Base-by-base conservation (phyloP, 2,797 vertebrate genomes). In the Bradypodion pumilum region DNA sequence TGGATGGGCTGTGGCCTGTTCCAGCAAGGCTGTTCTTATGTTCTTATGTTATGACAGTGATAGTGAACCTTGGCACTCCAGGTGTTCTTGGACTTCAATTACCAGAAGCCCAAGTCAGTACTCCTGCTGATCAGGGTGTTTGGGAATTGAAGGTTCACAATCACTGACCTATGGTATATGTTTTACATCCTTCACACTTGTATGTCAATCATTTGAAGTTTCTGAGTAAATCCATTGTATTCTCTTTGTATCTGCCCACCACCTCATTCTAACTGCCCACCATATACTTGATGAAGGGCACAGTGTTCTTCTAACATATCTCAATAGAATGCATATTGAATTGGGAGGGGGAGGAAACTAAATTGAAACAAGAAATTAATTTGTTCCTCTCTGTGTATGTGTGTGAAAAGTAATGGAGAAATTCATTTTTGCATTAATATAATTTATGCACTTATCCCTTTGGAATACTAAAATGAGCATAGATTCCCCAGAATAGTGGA, bases 371-470 rank as follows among this genome's bases (percentile, higher is more conserved):
- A 92, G 3, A 78, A 91, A 81, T 82, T 1, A 85, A 62, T 86
- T 85, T 0, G 19, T 86, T 90, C 37, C 19, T 23, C 23, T 85
- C 89, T 82, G 21, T 70, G 35, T 75, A 32, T 27, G 1, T 75
- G 25, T 75, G 63, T n/a, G 79, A 80, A 59, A 73, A 82, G 25
- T 49, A 44, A 91, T 82, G 23, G 13, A 74, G 46, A 74, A 12
- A 72, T 74, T 85, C 65, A 81, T 82, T 85, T 85, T 75, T 70
- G 1, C 78, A 6, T 85, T 85, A 85, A 85, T 49, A 80, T n/a
- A 63, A 88, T 29, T 32, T 16, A 88, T 84, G 0, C 23, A 60
- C 42, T 19, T 8, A 76, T 13, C 23, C 9, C 0, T 80, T 52
- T 9, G 19, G 12, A 15, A 25, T 80, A 29, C 40, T n/a, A 23